A percentile compares a stretch with the other conserved stretches of the same genome.
phyloP scores from a whole-genome alignment of 2,113 vertebrate species.

The Phalacrocorax aristotelis region DNA sequence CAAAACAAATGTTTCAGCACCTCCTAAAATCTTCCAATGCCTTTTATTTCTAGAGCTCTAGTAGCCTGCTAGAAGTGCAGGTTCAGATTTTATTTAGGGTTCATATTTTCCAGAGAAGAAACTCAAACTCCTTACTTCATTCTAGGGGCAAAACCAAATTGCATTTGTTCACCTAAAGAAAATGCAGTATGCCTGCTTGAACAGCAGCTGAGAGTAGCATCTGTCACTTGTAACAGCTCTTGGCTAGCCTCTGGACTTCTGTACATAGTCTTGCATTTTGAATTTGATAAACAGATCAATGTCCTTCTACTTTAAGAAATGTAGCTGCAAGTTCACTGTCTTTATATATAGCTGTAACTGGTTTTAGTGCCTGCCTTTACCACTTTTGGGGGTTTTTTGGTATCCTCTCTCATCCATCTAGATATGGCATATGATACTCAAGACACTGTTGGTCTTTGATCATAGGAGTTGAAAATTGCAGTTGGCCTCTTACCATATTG shows the following conservation, averaged over 20 bases:
- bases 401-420: not conserved
- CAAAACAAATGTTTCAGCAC: conserved; percentile 78
- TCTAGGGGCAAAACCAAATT: not conserved
- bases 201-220: not conserved
- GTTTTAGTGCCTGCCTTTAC: not conserved
- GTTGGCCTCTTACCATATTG: not conserved
- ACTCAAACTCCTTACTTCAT: not conserved
- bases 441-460: not conserved
- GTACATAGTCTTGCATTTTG: not conserved
- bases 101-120: not conserved
- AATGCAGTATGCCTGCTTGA: not conserved
- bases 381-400: not conserved
- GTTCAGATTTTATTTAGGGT: not conserved
- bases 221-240: not conserved
- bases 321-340: not conserved
- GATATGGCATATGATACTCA: not conserved
- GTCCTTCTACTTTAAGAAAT: not conserved
- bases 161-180: not conserved
- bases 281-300: not conserved
- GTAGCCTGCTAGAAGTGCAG: not conserved
- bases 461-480: not conserved
- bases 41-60: conserved; percentile 17
- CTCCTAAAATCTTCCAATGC: conserved; percentile 53
- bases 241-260: not conserved
- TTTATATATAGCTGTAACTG: not conserved